Base-by-base conservation (phyloP, 2,888 invertebrate species). In the Cerastis leucographa region DNA sequence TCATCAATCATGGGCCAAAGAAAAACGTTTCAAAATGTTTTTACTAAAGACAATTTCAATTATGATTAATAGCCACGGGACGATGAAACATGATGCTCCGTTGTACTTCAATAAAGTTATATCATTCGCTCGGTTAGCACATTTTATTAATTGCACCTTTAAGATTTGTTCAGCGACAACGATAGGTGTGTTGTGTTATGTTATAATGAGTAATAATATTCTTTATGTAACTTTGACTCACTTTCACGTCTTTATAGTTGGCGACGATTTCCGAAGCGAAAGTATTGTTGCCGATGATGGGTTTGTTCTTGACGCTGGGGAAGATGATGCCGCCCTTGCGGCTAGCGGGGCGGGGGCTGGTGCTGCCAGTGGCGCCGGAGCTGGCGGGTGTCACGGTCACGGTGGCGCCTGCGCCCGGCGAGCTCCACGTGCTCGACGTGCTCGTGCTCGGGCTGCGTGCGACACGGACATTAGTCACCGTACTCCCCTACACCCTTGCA, bases 271-370 rank as follows among this genome's bases (percentile, higher is more conserved):
- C 98, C 17, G 98, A 98, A 67, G 98, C 97, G 93, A 98, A 98
- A 69, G 98, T 98, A 85, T 98, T 98, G 96, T 98, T 98, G 75
- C 98, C 98, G 80, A 98, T 97, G 85, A 98, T 97, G 40, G 99
- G 99, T 89, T 99, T 99, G 94, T 99, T 99, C 95, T 99, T 99
- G 71, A 99, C 98, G 92, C 98, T 98, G 17, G 99, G 99, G 95
- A 99, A 99, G 93, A 99, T 99, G 89, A 99, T 97, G 78, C 98
- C 98, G 59, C 98, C 98, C 94, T 98, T 98, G 84, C 98, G 97
- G 78, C 92, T 94, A 85, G 93, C 85, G 77, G 95, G 93, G 71
- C 97, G 97, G 61, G 97, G 94, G 68, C 95, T 94, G n/a, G 95
- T 93, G 94, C 81, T 94, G 93, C 73, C 94, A 87, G 74, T 94